Evolutionary conservation across 1,140 invertebrate genomes (phyloP), one percentile per base, ranked within the genome.

Genomic region (Trinorchestia longiramus): DNA sequence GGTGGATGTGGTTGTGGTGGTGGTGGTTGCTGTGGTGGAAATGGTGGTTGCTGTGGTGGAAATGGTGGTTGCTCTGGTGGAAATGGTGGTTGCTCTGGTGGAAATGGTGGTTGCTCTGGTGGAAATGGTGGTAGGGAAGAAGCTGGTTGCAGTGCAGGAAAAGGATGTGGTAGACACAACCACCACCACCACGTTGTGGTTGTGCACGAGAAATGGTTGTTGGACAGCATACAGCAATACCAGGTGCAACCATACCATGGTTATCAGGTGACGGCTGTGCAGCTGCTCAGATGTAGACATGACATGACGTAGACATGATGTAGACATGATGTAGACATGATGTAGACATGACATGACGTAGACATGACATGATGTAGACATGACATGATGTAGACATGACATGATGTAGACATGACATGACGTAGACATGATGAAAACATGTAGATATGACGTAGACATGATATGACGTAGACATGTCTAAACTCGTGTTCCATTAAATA

Each of bases 151-250:
- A 4, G 0, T 3, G 15, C 88, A 43, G 88, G 88, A 43, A 42
- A 42, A 0, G 41, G 43, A 47, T 47, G 92, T 23, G 28, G 40
- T 8, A 43, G 47, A 41, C 28, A 41, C 0, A 19, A 6, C 6
- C 6, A 36, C 90, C 41, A 3, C 43, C 1, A 36, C 90, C n/a
- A 17, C 90, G 43, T 94, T 15, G 90, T 92, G 23, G 92, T 94
- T 11, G 92, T 94, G 40, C 92, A 94, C 92, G 92, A 94, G 92
- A 94, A 94, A n/a, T 94, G 92, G 92, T 47, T 94, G 92, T 8
- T 94, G 43, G 92, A 94, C 40, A 19, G 8, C 19, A 47, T 94
- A 0, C 92, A 94, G 92, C 43, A n/a, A 6, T 94, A 45, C 92
- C 44, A 47, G 19, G 92, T 47, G 92, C 92, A 94, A n/a, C 92